Conservation (phyloP, 2,797 vertebrate genomes). For the Arctocebus calabarensis region DNA sequence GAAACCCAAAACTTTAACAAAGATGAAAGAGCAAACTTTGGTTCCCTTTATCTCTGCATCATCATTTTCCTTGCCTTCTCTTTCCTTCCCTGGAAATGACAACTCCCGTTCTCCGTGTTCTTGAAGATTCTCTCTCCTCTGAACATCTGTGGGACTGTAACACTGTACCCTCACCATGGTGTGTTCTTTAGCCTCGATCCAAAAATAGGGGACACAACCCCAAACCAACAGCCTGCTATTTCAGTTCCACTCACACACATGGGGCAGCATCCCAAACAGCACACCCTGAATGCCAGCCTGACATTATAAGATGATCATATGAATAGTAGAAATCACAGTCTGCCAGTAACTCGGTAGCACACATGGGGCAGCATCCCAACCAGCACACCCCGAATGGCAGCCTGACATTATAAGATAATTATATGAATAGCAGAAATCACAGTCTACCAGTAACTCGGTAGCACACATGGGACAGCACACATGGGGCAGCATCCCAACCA, state of each 20-base stretch:
- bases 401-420: no score
- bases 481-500: no score
- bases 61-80: background rate
- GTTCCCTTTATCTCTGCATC: background rate
- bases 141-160: background rate
- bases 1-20: conserved; percentile 19
- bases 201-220: background rate
- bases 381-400: no score
- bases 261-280: background rate
- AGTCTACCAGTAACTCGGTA: no score
- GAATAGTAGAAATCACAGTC: no score
- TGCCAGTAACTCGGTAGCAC: no score
- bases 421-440: no score
- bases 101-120: background rate
- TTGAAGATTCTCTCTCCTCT: background rate
- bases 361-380: no score
- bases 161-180: background rate
- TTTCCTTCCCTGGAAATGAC: background rate
- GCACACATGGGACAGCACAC: no score
- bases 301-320: no score
- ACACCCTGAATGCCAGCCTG: background rate
- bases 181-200: background rate
- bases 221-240: background rate
- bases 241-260: background rate
- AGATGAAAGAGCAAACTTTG: background rate